Evolutionary conservation across 2,888 invertebrate genomes (phyloP), one percentile per base, ranked within the genome.

Genomic region (Melieria picta): DNA sequence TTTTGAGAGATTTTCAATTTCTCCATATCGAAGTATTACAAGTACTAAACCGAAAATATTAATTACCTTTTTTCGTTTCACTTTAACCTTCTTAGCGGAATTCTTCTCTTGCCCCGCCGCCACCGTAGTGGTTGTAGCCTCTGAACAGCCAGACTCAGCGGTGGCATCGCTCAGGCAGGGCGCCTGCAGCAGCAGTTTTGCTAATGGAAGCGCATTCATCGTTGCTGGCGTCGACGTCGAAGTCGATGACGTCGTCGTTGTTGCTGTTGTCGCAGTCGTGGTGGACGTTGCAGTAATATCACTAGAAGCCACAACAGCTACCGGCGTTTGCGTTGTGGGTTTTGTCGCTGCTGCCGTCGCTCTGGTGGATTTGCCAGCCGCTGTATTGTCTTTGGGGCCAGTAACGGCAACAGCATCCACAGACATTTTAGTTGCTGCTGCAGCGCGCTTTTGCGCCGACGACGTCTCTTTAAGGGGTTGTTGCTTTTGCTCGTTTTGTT

Each of bases 31-130:
- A 30, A 30, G 30, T 30, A 1, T 30, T 30, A 16, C 16, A 16
- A 16, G 2, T 30, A 9, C 3, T 43, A n/a, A n/a, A 10, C 66
- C 50, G n/a, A 55, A 5, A 57, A 10, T 47, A 57, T n/a, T 30
- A 42, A 43, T 42, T 74, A 82, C 80, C 75, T 85, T 86, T 76
- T 81, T 86, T n/a, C 85, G 77, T 72, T 85, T 86, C 16, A 85
- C 77, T 79, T 83, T 83, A 4, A 84, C 76, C 72, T 85, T 83
- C 74, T 84, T 85, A 46, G 82, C 79, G 63, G 75, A 47, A 62
- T 75, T 78, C 13, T 77, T 77, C 47, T 71, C 75, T 4, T 64
- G 65, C 4, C 67, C 61, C 11, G 76, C 74, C 47, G 77, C 78
- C 62, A 75, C 64, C 42, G 79, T 80, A 75, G 75, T 79, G 65